Conservation (phyloP, 1,140 invertebrate species). For the Drosophila biarmipes region DNA sequence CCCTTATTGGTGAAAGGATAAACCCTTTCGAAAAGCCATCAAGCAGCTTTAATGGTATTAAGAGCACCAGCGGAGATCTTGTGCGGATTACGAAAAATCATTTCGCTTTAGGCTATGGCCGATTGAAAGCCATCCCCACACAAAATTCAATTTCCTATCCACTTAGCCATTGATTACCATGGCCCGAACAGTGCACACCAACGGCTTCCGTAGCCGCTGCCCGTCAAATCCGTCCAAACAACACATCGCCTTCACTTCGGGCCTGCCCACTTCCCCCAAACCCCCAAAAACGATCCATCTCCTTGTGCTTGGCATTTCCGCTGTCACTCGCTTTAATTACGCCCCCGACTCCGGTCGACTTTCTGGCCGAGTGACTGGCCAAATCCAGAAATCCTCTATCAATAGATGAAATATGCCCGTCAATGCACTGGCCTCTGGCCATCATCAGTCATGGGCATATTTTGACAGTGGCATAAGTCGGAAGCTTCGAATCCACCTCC, state of each 20-base stretch:
- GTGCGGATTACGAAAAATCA: constrained; percentile 14
- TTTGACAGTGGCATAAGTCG: constrained; percentile 79
- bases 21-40: not conserved
- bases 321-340: constrained; percentile 75
- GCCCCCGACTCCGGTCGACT: constrained; percentile 31
- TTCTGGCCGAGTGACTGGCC: constrained; percentile 35
- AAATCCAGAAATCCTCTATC: constrained; percentile 67
- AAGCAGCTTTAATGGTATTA: not conserved
- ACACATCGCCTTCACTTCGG: constrained; percentile 20
- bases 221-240: constrained; percentile 34
- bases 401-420: constrained; percentile 70
- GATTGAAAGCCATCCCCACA: constrained; percentile 11
- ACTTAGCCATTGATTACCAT: constrained; percentile 71
- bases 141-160: constrained; percentile 76
- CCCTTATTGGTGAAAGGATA: no score
- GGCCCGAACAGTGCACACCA: constrained; percentile 39
- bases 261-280: no score
- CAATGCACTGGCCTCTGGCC: constrained; percentile 38
- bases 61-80: not conserved
- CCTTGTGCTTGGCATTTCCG: constrained; percentile 64
- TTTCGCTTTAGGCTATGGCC: constrained; percentile 5
- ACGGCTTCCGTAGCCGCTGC: constrained; percentile 39
- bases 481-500: constrained; percentile 13
- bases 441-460: constrained; percentile 78
- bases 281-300: constrained; percentile 33